Evolutionary conservation across 2,797 vertebrate genomes (phyloP), one percentile per base, ranked within the genome.

Genomic region (Jordanella pulchra): DNA sequence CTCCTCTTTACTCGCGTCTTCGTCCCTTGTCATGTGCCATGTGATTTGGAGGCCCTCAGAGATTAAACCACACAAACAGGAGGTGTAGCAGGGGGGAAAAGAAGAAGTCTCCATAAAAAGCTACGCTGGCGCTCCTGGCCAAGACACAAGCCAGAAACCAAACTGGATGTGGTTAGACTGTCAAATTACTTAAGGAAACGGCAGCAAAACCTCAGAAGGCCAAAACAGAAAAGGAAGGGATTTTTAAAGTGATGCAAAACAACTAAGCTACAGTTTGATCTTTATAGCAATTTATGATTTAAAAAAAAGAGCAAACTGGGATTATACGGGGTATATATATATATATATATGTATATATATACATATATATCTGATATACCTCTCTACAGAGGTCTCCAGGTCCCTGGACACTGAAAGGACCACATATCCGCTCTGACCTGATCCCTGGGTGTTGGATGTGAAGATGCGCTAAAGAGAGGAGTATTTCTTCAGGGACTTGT

Each of bases 141-240:
- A 91, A 92, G 85, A 91, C 89, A 91, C 90, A 89, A 84, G 91
- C 89, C 88, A 91, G 89, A 93, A 93, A 94, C 93, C 94, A 91
- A 92, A 93, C 91, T 95, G 94, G 93, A 95, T 95, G 94, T 95
- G 94, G 94, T 94, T 88, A 92, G 94, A 89, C 93, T 93, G 93
- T 94, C 93, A 94, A 94, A 94, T 94, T 94, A 94, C 92, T 91
- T 88, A 92, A 93, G 92, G 93, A 94, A 95, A 93, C 89, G 87
- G 92, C 91, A 92, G 89, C 84, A 86, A 92, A 92, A 94, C 91
- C 91, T 92, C 92, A 92, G 88, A 81, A 90, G 84, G 83, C 68
- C 32, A 85, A 86, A 85, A 87, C 70, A 80, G 65, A 79, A 48
- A 73, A 69, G 55, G 27, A 74, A 76, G 72, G 65, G 47, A 60